phyloP scores from a whole-genome alignment of 2,113 vertebrate species.

The Bujurquina vittata region DNA sequence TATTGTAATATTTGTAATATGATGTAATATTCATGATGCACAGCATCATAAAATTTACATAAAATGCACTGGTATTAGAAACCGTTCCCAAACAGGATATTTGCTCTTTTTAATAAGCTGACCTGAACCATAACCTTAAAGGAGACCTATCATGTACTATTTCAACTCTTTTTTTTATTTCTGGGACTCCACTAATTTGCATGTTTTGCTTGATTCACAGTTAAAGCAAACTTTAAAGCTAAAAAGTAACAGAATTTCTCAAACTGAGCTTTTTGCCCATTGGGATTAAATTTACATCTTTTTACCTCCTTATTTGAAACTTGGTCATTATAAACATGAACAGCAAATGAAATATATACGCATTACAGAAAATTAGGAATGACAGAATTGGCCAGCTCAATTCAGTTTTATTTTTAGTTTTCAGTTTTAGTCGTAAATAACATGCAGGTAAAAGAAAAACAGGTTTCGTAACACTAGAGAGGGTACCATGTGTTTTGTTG shows the following conservation, averaged over 20 bases:
- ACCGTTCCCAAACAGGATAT: background rate
- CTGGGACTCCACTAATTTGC: background rate
- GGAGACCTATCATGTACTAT: background rate
- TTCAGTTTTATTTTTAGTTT: background rate
- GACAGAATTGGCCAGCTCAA: rapidly evolving
- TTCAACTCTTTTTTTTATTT: background rate
- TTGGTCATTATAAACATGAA: background rate
- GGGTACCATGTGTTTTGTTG: background rate
- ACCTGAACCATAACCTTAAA: background rate
- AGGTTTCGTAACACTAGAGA: background rate
- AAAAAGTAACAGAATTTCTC: background rate
- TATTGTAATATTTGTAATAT: no score
- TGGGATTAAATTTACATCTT: background rate
- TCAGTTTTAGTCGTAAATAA: background rate
- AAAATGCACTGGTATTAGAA: background rate
- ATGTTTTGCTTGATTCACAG: background rate
- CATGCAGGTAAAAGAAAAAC: background rate
- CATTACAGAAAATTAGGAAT: background rate
- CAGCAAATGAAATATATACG: background rate
- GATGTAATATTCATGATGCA: background rate
- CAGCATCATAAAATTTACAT: background rate
- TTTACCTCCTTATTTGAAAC: background rate
- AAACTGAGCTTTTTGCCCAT: background rate
- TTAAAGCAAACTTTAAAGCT: background rate
- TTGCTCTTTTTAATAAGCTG: background rate